Conservation (phyloP, 2,888 invertebrate genomes). For the Panopea generosa region DNA sequence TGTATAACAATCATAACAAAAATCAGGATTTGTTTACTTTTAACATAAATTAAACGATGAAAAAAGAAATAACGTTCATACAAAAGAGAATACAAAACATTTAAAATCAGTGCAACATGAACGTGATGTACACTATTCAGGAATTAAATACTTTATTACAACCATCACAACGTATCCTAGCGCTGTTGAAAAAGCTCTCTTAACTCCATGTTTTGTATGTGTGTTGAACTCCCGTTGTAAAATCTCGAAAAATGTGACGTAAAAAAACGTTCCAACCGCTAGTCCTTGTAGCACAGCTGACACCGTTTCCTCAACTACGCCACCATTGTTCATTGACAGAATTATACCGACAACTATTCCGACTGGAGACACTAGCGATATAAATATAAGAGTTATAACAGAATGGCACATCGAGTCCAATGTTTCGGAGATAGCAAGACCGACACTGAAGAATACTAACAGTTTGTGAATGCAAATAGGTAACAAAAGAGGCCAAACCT, state of each 20-base stretch:
- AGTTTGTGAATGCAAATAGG: conserved; percentile 87
- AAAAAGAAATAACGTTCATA: too few species aligned
- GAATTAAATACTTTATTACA: conserved; percentile 6
- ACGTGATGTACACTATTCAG: neutral
- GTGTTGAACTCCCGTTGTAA: conserved; percentile 24
- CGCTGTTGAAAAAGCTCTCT: neutral
- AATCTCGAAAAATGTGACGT: conserved; percentile 46
- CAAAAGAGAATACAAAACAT: too few species aligned
- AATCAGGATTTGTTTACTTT: too few species aligned
- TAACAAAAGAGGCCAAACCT: conserved; percentile 82
- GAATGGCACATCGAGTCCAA: conserved; percentile 12
- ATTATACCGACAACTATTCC: conserved; percentile 29
- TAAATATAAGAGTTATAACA: conserved; percentile 1
- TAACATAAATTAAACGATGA: too few species aligned
- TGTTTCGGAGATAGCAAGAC: conserved; percentile 66
- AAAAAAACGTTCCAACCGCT: conserved; percentile 43
- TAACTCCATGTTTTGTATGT: neutral
- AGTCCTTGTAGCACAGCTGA: conserved; percentile 32
- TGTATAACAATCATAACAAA: too few species aligned
- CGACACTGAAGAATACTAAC: conserved; percentile 87
- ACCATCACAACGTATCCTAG: conserved; percentile 12
- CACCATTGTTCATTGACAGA: conserved; percentile 7
- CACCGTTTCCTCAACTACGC: neutral
- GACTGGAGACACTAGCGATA: conserved; percentile 27
- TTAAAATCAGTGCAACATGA: too few species aligned